Base-by-base conservation (phyloP, 2,113 vertebrate genomes). In the Aythya baeri region DNA sequence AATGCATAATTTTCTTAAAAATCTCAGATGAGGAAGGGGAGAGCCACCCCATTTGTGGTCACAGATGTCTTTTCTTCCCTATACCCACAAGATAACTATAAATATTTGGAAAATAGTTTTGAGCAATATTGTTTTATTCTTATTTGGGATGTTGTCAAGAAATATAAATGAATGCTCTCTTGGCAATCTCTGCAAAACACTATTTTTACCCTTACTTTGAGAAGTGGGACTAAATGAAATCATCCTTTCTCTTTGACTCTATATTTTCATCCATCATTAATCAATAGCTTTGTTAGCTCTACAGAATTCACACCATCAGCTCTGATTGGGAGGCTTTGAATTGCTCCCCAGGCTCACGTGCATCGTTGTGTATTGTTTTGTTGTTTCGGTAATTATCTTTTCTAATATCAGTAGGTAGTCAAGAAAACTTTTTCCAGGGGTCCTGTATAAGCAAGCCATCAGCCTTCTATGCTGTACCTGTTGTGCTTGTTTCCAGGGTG, bases 381-480 rank as follows among this genome's bases (percentile, higher is more conserved):
- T 49, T 32, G 23, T 26, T 92, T 76, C 13, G 9, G 26, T 4
- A 70, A 27, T 13, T 46, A 8, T 23, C 25, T 67, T 13, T 59
- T 55, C 8, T 59, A 25, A 59, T 32, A 46, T 3, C 8, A 8
- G 27, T 26, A 78, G 71, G 4, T 14, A 61, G 25, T 27, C 36
- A 54, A 17, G 54, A 54, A 50, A 61, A 9, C 8, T 49, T 66
- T 49, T 50, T 58, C 31, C 43, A 57, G 29, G 4, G 17, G 17
- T 32, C 6, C 5, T 4, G 17, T 17, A 6, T 12, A 34, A 57
- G 31, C 17, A 54, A 13, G 7, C 11, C 68, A n/a, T 6, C 7
- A 0, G n/a, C 25, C 9, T 4, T 25, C 11, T 4, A 0, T 34
- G 21, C 25, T 74, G 36, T 7, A 7, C 27, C 14, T 16, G 17